Base-by-base conservation (phyloP, 2,888 invertebrate genomes). In the Endotricha flammealis region DNA sequence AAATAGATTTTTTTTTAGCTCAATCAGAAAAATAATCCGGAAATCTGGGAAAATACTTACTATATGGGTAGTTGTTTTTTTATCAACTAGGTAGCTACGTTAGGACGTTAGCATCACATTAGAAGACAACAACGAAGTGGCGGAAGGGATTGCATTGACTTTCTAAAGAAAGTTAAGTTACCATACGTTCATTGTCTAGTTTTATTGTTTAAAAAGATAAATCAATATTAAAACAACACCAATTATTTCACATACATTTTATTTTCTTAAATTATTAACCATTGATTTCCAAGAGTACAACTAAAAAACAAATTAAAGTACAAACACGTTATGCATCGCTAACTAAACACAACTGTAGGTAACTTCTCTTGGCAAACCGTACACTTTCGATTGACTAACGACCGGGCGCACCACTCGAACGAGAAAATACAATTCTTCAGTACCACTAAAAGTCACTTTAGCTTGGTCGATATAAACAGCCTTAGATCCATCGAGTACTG, bases 251-350 rank as follows among this genome's bases (percentile, higher is more conserved):
- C 86, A 86, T 86, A 85, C 86, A 85, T 78, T 86, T 85, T 85
- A 85, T 83, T 85, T 81, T 81, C 86, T 86, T 86, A 85, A 85
- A 82, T 85, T 82, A 86, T 81, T 86, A 86, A 85, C 86, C 86
- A 85, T 83, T 82, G 85, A 85, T 85, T 85, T 86, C 85, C 86
- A 86, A 86, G 83, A 85, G 83, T 85, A 86, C 75, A 86, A 85
- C 85, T 85, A 86, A 85, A 86, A 85, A 85, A 85, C 86, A 86
- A 86, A 85, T 85, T 86, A 85, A 83, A 85, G 85, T 85, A 86
- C 85, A 86, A 85, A 86, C 85, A 86, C 83, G 85, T 85, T 86
- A 85, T 83, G 85, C 79, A 82, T 82, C 68, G 77, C 81, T 85
- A 86, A 81, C 77, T 83, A 77, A 83, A 83, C 82, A 82, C 82